phyloP scores from a whole-genome alignment of 2,113 vertebrate species.

The Alosa alosa region DNA sequence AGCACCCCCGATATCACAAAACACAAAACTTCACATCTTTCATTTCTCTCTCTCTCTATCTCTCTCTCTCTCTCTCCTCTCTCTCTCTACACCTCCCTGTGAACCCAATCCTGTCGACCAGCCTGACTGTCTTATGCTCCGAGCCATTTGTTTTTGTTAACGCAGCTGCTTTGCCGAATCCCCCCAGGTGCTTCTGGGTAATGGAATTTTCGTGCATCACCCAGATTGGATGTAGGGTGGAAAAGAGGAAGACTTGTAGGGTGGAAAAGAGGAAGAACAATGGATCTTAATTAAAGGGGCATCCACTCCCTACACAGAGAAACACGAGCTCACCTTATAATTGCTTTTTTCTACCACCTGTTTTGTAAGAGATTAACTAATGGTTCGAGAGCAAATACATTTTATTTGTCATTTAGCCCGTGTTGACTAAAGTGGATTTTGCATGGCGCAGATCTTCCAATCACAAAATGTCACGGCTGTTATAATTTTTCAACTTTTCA shows the following conservation, averaged over 20 bases:
- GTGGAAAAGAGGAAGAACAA: background rate
- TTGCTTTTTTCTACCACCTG: background rate
- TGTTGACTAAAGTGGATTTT: background rate
- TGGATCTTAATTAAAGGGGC: conserved; percentile 18
- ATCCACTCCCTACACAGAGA: background rate
- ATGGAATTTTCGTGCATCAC: conserved; percentile 16
- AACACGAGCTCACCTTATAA: background rate
- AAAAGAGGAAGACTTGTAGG: conserved; percentile 6
- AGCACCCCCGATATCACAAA: background rate
- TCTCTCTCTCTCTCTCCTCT: conserved; percentile 20
- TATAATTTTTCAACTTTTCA: background rate
- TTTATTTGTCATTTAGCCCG: background rate
- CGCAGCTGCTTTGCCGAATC: background rate
- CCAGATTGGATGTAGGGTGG: conserved; percentile 17
- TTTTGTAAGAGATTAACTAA: background rate
- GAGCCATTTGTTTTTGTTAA: conserved; percentile 20
- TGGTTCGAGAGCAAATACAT: background rate
- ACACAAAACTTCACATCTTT: background rate
- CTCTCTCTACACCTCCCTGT: conserved; percentile 4
- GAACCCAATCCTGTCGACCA: background rate
- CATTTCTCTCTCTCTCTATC: conserved; percentile 19
- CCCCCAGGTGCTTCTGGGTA: background rate
- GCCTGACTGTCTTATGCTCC: background rate
- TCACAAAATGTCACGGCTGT: background rate
- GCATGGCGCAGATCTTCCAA: background rate